phyloP scores from a whole-genome alignment of 2,888 invertebrate species.

The Agonopterix subpropinquella region DNA sequence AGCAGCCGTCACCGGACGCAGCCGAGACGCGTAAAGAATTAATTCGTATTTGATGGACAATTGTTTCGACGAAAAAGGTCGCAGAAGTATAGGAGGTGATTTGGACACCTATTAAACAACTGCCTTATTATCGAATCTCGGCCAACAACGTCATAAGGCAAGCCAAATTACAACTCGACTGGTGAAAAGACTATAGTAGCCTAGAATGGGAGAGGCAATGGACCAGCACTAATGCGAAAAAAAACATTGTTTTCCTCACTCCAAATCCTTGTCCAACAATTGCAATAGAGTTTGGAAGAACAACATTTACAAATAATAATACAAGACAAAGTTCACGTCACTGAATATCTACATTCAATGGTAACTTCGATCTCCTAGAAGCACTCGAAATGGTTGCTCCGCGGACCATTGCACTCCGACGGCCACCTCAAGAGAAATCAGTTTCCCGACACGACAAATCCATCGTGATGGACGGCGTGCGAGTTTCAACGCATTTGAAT shows the following conservation, averaged over 20 bases:
- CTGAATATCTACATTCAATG: slow-evolving; percentile 63
- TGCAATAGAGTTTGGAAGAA: slow-evolving; percentile 1
- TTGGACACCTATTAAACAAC: slow-evolving; percentile 26
- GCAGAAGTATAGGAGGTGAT: slow-evolving; percentile 33
- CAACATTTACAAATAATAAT: slow-evolving; percentile 6
- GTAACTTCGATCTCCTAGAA: slow-evolving; percentile 47
- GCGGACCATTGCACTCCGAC: slow-evolving; percentile 42
- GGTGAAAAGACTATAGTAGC: slow-evolving; percentile 6
- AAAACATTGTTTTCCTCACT: too few relatives aligned
- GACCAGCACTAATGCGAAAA: slow-evolving; percentile 9
- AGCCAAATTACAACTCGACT: slow-evolving; percentile 7
- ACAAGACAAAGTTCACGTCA: slow-evolving; percentile 53
- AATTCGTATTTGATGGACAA: slow-evolving; percentile 64
- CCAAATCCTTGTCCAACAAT: too few relatives aligned
- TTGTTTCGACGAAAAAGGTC: slow-evolving; percentile 59
- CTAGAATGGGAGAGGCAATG: slow-evolving; percentile 9
- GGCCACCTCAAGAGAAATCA: slow-evolving; percentile 61
- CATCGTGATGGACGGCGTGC: slow-evolving; percentile 72
- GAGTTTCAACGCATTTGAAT: slow-evolving; percentile 71
- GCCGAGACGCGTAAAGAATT: slow-evolving; percentile 65
- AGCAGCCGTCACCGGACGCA: slow-evolving; percentile 68
- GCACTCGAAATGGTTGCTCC: slow-evolving; percentile 28
- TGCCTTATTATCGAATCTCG: slow-evolving; percentile 26
- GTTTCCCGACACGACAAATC: slow-evolving; percentile 63
- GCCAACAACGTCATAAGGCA: slow-evolving; percentile 19